phyloP scores from a whole-genome alignment of 2,797 vertebrate genomes.

The Sternarchorhynchus goeldii region DNA sequence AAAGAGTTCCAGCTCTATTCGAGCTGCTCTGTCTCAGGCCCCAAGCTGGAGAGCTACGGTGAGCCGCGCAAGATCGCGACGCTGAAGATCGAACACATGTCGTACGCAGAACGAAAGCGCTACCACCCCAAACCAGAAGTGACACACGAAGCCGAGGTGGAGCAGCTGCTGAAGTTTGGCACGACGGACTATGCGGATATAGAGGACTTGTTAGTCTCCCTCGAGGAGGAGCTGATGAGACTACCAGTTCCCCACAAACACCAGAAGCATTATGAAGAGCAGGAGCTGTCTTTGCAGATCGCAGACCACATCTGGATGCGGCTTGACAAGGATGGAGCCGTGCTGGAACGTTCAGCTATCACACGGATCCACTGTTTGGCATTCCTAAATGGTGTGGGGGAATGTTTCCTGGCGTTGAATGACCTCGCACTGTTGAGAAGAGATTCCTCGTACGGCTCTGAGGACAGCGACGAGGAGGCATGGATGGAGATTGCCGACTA shows the following conservation, averaged over 20 bases:
- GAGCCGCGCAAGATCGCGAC: conserved; percentile 92
- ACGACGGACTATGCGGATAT: conserved; percentile 85
- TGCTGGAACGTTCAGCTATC: conserved; percentile 78
- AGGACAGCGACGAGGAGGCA: conserved; percentile 69
- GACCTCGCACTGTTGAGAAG: conserved; percentile 82
- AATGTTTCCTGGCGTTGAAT: conserved; percentile 93
- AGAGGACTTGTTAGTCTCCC: conserved; percentile 81
- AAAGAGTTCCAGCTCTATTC: conserved; percentile 92
- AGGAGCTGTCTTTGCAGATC: conserved; percentile 89
- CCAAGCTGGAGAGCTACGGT: conserved; percentile 88
- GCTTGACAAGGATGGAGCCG: conserved; percentile 80
- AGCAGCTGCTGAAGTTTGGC: conserved; percentile 95
- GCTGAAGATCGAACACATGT: conserved; percentile 89
- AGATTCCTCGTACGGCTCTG: conserved; percentile 80
- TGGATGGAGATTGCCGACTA: conserved; percentile 86
- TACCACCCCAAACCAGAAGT: conserved; percentile 90
- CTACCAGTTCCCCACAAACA: conserved; percentile 74
- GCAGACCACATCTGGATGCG: conserved; percentile 90
- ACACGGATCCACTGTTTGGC: conserved; percentile 89
- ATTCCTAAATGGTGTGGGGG: conserved; percentile 82
- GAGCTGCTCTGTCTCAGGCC: conserved; percentile 85
- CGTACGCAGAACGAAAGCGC: conserved; percentile 87
- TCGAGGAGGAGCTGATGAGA: conserved; percentile 89
- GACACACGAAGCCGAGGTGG: conserved; percentile 83
- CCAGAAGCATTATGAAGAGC: conserved; percentile 87